Percentiles rank a stretch among this genome's conserved stretches.
phyloP scores from a whole-genome alignment of 1,140 invertebrate genomes.

The Meloidogyne hapla region DNA sequence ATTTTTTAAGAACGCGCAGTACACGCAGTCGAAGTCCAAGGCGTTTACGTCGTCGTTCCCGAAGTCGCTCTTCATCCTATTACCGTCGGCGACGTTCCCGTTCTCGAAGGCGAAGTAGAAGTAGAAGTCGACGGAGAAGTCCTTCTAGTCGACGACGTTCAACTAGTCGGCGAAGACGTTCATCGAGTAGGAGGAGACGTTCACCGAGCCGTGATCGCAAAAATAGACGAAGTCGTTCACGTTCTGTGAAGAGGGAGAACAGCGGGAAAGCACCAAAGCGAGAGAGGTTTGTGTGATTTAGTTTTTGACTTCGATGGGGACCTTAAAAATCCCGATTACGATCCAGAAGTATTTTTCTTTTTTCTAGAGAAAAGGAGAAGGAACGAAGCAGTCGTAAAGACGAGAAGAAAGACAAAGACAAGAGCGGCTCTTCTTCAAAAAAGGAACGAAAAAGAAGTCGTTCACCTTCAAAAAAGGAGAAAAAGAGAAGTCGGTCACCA shows the following conservation, averaged over 20 bases:
- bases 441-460: slow-evolving; percentile 10
- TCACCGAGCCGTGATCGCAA: too few relatives aligned
- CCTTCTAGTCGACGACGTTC: slow-evolving; percentile 28
- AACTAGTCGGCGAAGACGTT: slow-evolving; percentile 19
- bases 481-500: slow-evolving; percentile 9
- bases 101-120: slow-evolving; percentile 36
- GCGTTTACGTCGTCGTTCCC: slow-evolving; percentile 10
- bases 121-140: slow-evolving; percentile 7
- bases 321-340: too few relatives aligned
- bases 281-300: slow-evolving; percentile 3
- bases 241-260: not conserved
- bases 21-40: not conserved
- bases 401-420: slow-evolving; percentile 19
- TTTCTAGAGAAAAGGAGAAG: not conserved
- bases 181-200: slow-evolving; percentile 26
- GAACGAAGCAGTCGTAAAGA: slow-evolving; percentile 1
- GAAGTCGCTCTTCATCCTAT: slow-evolving; percentile 39
- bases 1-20: slow-evolving; percentile 5
- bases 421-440: not conserved
- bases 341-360: not conserved
- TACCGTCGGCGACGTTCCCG: slow-evolving; percentile 40
- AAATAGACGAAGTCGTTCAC: not conserved
- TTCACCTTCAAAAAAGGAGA: slow-evolving; percentile 11
- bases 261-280: slow-evolving; percentile 18
- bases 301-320: too few relatives aligned